Base-by-base conservation (phyloP, 2,797 vertebrate genomes). In the Taenioides sp. region DNA sequence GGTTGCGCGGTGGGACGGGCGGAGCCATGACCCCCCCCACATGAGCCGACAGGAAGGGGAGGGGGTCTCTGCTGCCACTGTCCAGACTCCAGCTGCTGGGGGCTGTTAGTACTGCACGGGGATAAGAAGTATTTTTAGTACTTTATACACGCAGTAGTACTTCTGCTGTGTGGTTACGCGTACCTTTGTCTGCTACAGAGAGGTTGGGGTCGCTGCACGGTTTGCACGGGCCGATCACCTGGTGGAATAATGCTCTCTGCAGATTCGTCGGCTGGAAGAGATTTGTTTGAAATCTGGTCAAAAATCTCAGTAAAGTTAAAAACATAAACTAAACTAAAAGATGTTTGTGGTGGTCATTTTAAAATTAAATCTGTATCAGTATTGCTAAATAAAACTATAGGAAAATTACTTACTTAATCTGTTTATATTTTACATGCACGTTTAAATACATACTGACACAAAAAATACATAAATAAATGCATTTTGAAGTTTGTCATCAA, bases 1-100 rank as follows among this genome's bases (percentile, higher is more conserved):
- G 69, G 86, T 87, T 92, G 37, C 91, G 87, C 1, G 96, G 95
- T 73, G 96, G 95, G 62, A 97, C 95, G 50, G 96, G 96, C 75
- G 97, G 96, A 57, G 93, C 94, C 92, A 95, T 90, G 91, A 94
- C 93, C 73, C 86, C 93, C 86, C 95, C 96, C 4, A 88, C 89
- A 64, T 96, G 96, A 77, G 94, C 87, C 52, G 94, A 92, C 80
- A 96, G 93, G 93, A 96, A 96, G 74, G 95, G 95, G 86, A 96
- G 92, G 60, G 93, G 89, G 80, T 97, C 96, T 84, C 91, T 93
- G 88, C 94, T 96, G 62, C 95, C 95, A 27, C 97, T 98, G 95
- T 98, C 97, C 93, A 98, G 91, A 92, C 97, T 99, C 98, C 96
- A 99, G 84, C 97, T 98, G 76, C 97, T 97, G 90, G 96, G 95